Percentiles rank a stretch among this genome's conserved stretches.
These are phyloP conservation scores for Elachura formosa DNA, from an alignment of 2,113 vertebrate species.

Conservation along the genomic window DNA sequence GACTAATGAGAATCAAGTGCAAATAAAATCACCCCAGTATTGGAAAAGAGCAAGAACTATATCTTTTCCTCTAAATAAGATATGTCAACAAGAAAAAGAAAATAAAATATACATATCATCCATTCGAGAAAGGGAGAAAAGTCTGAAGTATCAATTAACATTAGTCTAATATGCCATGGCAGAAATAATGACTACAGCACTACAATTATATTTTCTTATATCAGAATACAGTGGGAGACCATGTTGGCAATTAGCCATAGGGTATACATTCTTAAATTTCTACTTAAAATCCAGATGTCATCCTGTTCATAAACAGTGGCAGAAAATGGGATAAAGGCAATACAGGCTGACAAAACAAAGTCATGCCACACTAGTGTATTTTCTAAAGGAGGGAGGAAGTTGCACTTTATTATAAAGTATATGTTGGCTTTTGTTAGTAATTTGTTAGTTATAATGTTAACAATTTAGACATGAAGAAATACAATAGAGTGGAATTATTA, in stretches of 20 bases:
- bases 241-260: not conserved
- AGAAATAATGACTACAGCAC: not conserved
- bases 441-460: not conserved
- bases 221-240: not conserved
- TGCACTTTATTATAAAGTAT: not conserved
- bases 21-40: not conserved
- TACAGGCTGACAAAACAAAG: not conserved
- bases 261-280: not conserved
- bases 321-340: not conserved
- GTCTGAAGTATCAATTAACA: not conserved
- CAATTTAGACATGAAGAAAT: not conserved
- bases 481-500: not conserved
- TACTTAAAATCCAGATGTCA: not conserved
- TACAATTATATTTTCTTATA: not conserved
- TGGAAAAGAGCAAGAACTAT: not conserved
- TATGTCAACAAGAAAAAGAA: not conserved
- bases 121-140: not conserved
- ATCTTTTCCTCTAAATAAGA: not conserved
- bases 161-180: not conserved
- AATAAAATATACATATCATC: not conserved
- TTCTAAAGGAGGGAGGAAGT: not conserved
- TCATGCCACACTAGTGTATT: not conserved
- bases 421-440: not conserved
- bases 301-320: not conserved
- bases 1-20: not conserved